Evolutionary conservation across 2,888 invertebrate genomes (phyloP).

Genomic region (Miltochrista miniata): DNA sequence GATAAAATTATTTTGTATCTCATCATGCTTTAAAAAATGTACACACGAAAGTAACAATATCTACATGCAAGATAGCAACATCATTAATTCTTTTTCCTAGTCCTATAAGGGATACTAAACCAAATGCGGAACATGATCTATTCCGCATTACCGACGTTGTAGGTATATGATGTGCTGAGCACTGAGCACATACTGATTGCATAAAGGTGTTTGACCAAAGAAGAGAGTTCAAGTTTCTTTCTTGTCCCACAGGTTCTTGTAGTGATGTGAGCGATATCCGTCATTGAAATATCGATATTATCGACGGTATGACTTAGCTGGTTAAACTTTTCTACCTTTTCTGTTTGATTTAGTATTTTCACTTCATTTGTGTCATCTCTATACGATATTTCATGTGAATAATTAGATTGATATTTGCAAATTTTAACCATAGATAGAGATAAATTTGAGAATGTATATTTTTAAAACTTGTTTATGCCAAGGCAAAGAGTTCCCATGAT

Average conservation of each 20-base stretch:
- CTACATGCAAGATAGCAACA: neutral
- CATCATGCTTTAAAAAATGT: too few species aligned
- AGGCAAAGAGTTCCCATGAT: neutral
- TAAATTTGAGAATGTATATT: too few species aligned
- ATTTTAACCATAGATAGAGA: too few species aligned
- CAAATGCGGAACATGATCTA: neutral
- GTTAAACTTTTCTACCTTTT: too few species aligned
- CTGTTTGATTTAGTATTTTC: too few species aligned
- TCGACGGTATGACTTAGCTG: neutral
- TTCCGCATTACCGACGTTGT: slow-evolving; percentile 54
- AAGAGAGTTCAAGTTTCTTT: slow-evolving; percentile 22
- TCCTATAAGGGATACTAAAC: neutral
- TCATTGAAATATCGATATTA: slow-evolving; percentile 19
- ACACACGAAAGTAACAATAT: too few species aligned
- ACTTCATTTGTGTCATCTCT: too few species aligned
- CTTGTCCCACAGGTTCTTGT: slow-evolving; percentile 33
- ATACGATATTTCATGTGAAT: too few species aligned
- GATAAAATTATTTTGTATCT: too few species aligned
- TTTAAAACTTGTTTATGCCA: too few species aligned
- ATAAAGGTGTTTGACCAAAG: slow-evolving; percentile 26
- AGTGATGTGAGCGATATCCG: slow-evolving; percentile 34
- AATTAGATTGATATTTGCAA: too few species aligned
- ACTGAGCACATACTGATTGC: slow-evolving; percentile 40
- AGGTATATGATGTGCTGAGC: slow-evolving; percentile 34
- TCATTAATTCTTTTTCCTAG: neutral